A percentile compares a stretch with the other conserved stretches of the same genome.
phyloP scores from a whole-genome alignment of 2,113 vertebrate species.

The Gracilinanus agilis region DNA sequence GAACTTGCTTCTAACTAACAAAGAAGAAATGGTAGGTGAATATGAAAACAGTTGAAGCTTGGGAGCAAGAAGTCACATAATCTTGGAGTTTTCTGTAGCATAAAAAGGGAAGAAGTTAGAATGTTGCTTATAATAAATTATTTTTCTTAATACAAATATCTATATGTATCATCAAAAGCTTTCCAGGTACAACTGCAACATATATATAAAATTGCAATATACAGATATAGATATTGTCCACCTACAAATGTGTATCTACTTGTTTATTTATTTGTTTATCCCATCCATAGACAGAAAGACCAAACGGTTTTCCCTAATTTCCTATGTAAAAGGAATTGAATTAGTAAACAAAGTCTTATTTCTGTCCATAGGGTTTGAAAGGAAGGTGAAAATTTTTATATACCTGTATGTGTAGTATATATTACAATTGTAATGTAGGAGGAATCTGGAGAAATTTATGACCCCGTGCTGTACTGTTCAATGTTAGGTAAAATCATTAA shows the following conservation, averaged over 20 bases:
- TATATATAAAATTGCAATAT: neutral
- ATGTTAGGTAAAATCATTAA: neutral
- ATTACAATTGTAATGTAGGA: constrained; percentile 30
- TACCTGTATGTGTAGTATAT: neutral
- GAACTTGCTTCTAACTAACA: neutral
- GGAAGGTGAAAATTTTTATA: constrained; percentile 8
- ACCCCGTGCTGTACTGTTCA: neutral
- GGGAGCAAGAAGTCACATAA: neutral
- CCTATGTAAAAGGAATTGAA: constrained; percentile 46
- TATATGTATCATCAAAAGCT: neutral
- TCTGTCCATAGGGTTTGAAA: constrained; percentile 24
- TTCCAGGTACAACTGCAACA: neutral
- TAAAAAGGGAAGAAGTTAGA: neutral
- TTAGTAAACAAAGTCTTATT: constrained; percentile 35
- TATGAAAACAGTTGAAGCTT: neutral
- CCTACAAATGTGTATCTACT: neutral
- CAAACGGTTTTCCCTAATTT: constrained; percentile 58
- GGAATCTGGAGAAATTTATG: constrained; percentile 10
- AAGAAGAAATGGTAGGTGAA: neutral
- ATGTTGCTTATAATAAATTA: neutral
- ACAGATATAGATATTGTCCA: neutral
- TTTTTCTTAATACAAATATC: neutral
- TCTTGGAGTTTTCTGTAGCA: neutral
- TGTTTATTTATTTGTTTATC: neutral
- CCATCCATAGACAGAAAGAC: neutral